These are phyloP conservation scores for Lepidocyrtinus sp. DNA, from an alignment of 2,888 invertebrate genomes.

Conservation along the genomic window DNA sequence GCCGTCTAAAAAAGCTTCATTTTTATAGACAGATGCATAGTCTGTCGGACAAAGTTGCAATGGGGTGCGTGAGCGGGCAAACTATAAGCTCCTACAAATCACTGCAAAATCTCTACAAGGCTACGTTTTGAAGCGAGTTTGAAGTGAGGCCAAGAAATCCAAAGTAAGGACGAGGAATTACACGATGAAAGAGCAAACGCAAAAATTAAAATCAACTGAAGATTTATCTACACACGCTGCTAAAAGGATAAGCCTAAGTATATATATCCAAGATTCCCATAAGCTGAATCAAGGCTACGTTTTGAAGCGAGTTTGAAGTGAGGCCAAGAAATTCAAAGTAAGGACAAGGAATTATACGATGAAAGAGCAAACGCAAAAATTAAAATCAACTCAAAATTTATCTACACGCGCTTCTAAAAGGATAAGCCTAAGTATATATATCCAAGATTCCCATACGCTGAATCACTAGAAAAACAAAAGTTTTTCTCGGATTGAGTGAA, in stretches of 20 bases:
- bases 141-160: slow-evolving; percentile 55
- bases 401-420: too few relatives aligned
- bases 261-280: neutral
- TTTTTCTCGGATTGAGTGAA: neutral
- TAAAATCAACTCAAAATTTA: too few relatives aligned
- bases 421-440: neutral
- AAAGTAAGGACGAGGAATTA: neutral
- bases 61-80: slow-evolving; percentile 3
- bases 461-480: neutral
- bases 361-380: neutral
- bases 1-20: too few relatives aligned
- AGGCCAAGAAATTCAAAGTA: slow-evolving; percentile 51
- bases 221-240: too few relatives aligned
- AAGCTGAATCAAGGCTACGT: neutral
- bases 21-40: too few relatives aligned
- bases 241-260: too few relatives aligned
- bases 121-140: too few relatives aligned
- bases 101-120: slow-evolving; percentile 14
- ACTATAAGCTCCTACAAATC: slow-evolving; percentile 37
- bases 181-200: slow-evolving; percentile 3
- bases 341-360: slow-evolving; percentile 8
- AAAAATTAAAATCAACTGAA: too few relatives aligned
- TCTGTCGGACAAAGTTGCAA: too few relatives aligned
- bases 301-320: slow-evolving; percentile 52
- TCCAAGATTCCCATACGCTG: neutral